Percentiles rank a stretch among this genome's conserved stretches.
These are phyloP conservation scores for Thaumetopoea pityocampa DNA, from an alignment of 1,140 invertebrate genomes.

Conservation along the genomic window DNA sequence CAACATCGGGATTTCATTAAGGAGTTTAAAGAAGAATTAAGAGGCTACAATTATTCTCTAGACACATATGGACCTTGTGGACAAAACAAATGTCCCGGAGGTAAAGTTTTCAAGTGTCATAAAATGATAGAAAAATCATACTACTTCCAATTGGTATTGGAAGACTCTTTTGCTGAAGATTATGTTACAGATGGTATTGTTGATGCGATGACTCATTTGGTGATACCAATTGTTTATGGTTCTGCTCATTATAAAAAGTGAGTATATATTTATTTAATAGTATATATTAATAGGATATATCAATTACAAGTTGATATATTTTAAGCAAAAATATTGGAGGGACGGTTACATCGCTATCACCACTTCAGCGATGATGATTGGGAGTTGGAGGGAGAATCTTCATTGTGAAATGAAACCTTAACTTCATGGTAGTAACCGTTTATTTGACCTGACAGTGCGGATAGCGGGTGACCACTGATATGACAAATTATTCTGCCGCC, in stretches of 20 bases:
- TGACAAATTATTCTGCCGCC: too few relatives aligned
- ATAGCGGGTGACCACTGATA: too few relatives aligned
- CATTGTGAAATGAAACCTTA: too few relatives aligned
- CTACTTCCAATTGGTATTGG: slow-evolving; percentile 49
- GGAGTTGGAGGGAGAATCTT: too few relatives aligned
- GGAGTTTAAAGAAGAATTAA: slow-evolving; percentile 43
- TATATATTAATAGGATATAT: too few relatives aligned
- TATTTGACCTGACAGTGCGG: too few relatives aligned
- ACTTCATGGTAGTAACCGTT: too few relatives aligned
- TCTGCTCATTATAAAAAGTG: slow-evolving; percentile 54
- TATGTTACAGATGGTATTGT: slow-evolving; percentile 82
- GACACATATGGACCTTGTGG: slow-evolving; percentile 51
- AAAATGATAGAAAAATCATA: slow-evolving; percentile 49
- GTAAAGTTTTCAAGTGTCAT: slow-evolving; percentile 34
- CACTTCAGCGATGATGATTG: too few relatives aligned
- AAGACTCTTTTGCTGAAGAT: slow-evolving; percentile 69
- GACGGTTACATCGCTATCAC: too few relatives aligned
- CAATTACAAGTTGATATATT: too few relatives aligned
- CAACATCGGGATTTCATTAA: slow-evolving; percentile 40
- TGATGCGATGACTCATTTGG: slow-evolving; percentile 56
- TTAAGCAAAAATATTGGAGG: too few relatives aligned
- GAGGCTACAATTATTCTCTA: slow-evolving; percentile 42
- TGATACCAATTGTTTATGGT: slow-evolving; percentile 75
- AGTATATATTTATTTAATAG: slow-evolving; percentile 10
- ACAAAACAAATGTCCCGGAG: slow-evolving; percentile 36